Conservation (phyloP, 2,888 invertebrate species). For the Xylophagus ater region DNA sequence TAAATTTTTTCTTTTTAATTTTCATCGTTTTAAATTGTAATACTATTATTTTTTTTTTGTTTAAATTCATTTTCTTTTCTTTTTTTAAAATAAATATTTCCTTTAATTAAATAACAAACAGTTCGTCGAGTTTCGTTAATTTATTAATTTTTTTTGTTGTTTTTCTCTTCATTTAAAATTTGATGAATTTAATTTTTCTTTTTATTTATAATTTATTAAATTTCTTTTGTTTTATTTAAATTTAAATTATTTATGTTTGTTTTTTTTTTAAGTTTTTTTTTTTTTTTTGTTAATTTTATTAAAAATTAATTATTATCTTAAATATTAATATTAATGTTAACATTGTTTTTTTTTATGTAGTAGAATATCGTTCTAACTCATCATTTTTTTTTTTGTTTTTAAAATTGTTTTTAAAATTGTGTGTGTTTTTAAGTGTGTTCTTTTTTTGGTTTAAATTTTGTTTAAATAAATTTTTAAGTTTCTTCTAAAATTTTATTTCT, state of each 20-base stretch:
- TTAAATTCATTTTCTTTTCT: too few species aligned
- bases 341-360: constrained; percentile 18
- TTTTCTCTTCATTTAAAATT: too few species aligned
- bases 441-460: constrained; percentile 6
- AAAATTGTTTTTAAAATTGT: constrained; percentile 2
- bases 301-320: constrained; percentile 23
- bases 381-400: constrained; percentile 12
- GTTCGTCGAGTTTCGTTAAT: too few species aligned
- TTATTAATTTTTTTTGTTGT: too few species aligned
- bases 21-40: too few species aligned
- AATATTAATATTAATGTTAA: constrained; percentile 20
- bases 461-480: constrained; percentile 7
- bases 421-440: constrained; percentile 2
- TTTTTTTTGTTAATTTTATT: constrained; percentile 19
- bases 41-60: too few species aligned
- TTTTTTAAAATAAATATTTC: too few species aligned
- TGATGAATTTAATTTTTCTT: too few species aligned
- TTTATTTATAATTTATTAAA: constrained; percentile 15
- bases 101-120: too few species aligned
- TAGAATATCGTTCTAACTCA: constrained; percentile 18
- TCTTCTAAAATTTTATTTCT: constrained; percentile 8
- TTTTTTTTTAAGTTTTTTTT: constrained; percentile 15
- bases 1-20: too few species aligned
- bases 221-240: constrained; percentile 17
- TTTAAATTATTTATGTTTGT: constrained; percentile 14